phyloP scores from a whole-genome alignment of 1,140 invertebrate species.

The Heliconius melpomene region DNA sequence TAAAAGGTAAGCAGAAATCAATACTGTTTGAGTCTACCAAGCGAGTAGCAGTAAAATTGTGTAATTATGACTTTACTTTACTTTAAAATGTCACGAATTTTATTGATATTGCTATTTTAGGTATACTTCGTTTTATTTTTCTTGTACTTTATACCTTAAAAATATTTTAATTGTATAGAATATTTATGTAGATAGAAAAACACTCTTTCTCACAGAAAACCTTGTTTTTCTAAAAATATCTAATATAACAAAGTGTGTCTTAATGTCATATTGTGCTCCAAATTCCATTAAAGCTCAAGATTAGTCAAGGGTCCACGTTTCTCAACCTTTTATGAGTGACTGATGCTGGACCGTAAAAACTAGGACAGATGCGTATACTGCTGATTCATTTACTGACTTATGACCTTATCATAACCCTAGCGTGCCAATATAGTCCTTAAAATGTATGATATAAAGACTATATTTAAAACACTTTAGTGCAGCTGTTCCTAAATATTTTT shows the following conservation, averaged over 20 bases:
- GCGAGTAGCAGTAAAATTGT: slow-evolving; percentile 15
- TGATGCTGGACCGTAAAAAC: slow-evolving; percentile 55
- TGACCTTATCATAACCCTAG: slow-evolving; percentile 32
- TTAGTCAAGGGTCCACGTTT: slow-evolving; percentile 45
- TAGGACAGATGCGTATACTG: slow-evolving; percentile 55
- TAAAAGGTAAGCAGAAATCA: slow-evolving; percentile 31
- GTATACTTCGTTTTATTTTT: background rate
- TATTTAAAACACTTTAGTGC: background rate
- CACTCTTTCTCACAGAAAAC: background rate
- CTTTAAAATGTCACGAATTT: slow-evolving; percentile 3
- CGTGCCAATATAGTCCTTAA: slow-evolving; percentile 37
- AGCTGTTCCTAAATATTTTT: slow-evolving; percentile 26
- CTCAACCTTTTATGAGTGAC: slow-evolving; percentile 50
- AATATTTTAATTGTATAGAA: background rate
- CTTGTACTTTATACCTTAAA: background rate
- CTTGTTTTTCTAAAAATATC: background rate
- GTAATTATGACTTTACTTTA: slow-evolving; percentile 2
- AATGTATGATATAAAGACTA: slow-evolving; percentile 27
- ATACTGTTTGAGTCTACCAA: slow-evolving; percentile 21
- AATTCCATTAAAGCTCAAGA: slow-evolving; percentile 49
- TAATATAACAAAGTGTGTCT: slow-evolving; percentile 16
- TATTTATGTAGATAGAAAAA: background rate
- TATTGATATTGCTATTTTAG: slow-evolving; percentile 16
- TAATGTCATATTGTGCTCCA: slow-evolving; percentile 28
- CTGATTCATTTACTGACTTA: slow-evolving; percentile 52